Evolutionary conservation across 2,888 invertebrate species (phyloP), one percentile per base, ranked within the genome.

Genomic region (Tuta absoluta): DNA sequence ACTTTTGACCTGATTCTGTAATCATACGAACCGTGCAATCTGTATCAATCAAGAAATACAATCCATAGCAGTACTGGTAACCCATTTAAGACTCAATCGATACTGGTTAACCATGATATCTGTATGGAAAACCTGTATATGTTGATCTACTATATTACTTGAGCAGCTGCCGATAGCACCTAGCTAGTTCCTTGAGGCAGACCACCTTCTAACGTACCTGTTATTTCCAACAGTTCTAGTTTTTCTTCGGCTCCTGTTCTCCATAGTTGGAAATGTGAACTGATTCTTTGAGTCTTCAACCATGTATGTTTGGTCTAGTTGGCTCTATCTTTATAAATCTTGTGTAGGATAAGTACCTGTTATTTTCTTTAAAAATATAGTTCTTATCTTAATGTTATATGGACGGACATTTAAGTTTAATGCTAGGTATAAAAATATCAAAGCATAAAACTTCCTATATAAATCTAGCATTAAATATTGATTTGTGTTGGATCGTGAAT

Each of bases 191-290:
- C 45, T 23, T 53, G 17, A 49, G 49, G 24, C 61, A 23, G 61
- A 28, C 38, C 60, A 57, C 57, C 63, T 28, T 56, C 17, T n/a
- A 56, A n/a, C 2, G 10, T 49, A 64, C 59, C 63, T 59, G 63
- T 64, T 64, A 64, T 64, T 64, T 64, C 17, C 23, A 24, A 53
- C 14, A 48, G 57, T 57, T 63, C 63, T 63, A 63, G 24, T 63
- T 63, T 58, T 63, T 63, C 37, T 17, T 19, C 33, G 33, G 21
- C 57, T 19, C 23, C 19, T 33, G 28, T 48, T 48, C 8, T 17
- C 63, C 49, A 33, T 45, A 58, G 45, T 48, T 56, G 58, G 58
- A 57, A 63, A 58, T 21, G 19, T 33, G 49, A 24, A n/a, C 24
- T 45, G 45, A 45, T 58, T 38, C 37, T 58, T 56, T 8, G 17